Evolutionary conservation across 2,113 vertebrate genomes (phyloP), one percentile per base, ranked within the genome.

Genomic region (Acanthisitta chloris): DNA sequence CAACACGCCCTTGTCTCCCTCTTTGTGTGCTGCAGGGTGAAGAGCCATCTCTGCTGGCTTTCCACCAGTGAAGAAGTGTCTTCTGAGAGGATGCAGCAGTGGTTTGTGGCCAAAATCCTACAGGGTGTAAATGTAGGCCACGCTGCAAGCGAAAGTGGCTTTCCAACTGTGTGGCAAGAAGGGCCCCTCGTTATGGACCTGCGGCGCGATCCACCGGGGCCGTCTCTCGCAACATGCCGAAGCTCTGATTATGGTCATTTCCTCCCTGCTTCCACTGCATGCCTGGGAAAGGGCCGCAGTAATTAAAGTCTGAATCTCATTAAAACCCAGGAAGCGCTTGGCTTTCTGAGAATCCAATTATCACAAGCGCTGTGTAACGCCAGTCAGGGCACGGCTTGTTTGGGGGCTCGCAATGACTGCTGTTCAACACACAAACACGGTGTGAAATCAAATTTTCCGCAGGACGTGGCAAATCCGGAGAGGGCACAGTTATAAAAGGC

Each of bases 261-360:
- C 71, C 72, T 95, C 88, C 72, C 76, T 80, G 91, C 81, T 94
- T 77, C 86, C 61, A 51, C 77, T 81, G 88, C 92, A 88, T 97
- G 95, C 82, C 77, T 93, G 94, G 88, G 96, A 93, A 96, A 96
- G 93, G 94, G 95, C 81, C 25, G 2, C 90, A 78, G 96, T 94
- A 96, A 97, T 97, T 97, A 97, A 93, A 90, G 90, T 94, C 62
- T 86, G 93, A 97, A 96, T 96, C 95, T 97, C 96, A 96, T 96
- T 96, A 96, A 90, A 94, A 51, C 57, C 33, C 88, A 88, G 82
- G 90, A 96, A 96, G 90, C 95, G 93, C 94, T 90, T 94, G 96
- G 96, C 96, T 97, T 93, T 88, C 96, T 78, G 93, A 95, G 96
- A 95, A 93, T 94, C 95, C 95, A 97, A 93, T 97, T 96, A 97